Evolutionary conservation across 2,113 vertebrate genomes (phyloP), one percentile per base, ranked within the genome.

Genomic region (Nerophis ophidion): DNA sequence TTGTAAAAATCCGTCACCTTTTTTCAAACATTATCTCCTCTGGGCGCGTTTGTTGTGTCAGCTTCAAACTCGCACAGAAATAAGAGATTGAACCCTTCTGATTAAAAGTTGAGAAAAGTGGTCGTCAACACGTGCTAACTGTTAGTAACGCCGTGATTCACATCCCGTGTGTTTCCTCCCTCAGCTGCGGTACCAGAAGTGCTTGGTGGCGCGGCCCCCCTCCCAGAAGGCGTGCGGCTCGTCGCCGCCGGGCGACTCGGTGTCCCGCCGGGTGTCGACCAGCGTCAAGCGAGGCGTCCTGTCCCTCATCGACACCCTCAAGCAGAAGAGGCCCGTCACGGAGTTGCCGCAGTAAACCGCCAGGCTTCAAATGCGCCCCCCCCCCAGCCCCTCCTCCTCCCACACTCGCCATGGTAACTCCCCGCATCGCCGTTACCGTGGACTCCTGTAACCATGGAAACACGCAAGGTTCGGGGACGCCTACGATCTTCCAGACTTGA

Each of bases 301-400:
- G 56, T 99, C 96, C 35, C 95, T 99, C 85, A 97, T 99, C 88
- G 96, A 98, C 93, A 98, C 95, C 84, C 92, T 99, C 89, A 99
- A 99, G 92, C 96, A 96, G 91, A 99, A 98, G 84, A 93, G 93
- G 57, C 93, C 95, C 0, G 90, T 96, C 75, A 77, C 92, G 0
- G 96, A 99, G 78, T 85, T 87, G 64, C 94, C 95, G 0, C 95
- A 97, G 90, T 91, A 87, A 26, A 83, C 67, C 10, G 5, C 14
- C 3, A 56, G 13, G 40, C n/a, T 38, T 13, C 2, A 44, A 48
- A 71, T 26, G 11, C 14, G 34, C 26, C 50, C 52, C 36, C 12
- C 71, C 82, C 55, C 71, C 10, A 9, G 11, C 6, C 48, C 17
- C 6, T 33, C 6, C 52, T 52, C 35, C 26, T 36, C 70, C 45